Percentiles rank a stretch among this genome's conserved stretches.
phyloP scores from a whole-genome alignment of 2,797 vertebrate species.

The Catamblyrhynchus diadema region DNA sequence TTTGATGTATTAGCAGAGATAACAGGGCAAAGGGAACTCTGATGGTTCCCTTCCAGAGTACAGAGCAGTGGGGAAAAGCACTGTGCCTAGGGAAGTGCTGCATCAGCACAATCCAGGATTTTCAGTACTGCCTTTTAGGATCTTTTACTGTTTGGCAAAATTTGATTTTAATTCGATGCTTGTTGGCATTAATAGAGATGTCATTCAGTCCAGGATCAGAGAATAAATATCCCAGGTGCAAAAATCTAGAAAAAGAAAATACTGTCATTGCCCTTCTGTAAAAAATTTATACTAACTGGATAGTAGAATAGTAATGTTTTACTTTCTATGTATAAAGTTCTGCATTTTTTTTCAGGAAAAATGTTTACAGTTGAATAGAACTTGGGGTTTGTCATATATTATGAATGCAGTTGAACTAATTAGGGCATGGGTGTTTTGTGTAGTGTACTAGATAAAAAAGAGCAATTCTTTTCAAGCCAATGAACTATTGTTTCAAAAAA shows the following conservation, averaged over 20 bases:
- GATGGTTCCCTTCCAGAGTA: neutral
- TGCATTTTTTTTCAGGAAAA: neutral
- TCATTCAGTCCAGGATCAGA: neutral
- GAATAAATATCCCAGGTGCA: neutral
- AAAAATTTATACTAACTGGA: neutral
- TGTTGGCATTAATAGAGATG: neutral
- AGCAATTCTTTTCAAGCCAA: slow-evolving; percentile 21
- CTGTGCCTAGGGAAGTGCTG: neutral
- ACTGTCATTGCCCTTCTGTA: neutral
- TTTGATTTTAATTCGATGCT: neutral
- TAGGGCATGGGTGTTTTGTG: neutral
- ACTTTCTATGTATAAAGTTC: neutral
- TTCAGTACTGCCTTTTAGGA: neutral
- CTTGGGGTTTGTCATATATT: neutral
- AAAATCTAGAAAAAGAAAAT: neutral
- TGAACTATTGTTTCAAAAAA: slow-evolving; percentile 22
- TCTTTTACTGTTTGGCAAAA: neutral
- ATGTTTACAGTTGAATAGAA: neutral
- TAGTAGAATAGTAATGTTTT: neutral
- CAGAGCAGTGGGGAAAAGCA: neutral
- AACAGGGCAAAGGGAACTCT: neutral
- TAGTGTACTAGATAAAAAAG: slow-evolving; percentile 9
- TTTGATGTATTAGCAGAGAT: neutral
- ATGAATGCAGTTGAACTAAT: slow-evolving; percentile 26
- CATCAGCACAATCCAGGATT: neutral